Evolutionary conservation across 2,888 invertebrate species (phyloP), one percentile per base, ranked within the genome.

Genomic region (Chrysina gloriosa): DNA sequence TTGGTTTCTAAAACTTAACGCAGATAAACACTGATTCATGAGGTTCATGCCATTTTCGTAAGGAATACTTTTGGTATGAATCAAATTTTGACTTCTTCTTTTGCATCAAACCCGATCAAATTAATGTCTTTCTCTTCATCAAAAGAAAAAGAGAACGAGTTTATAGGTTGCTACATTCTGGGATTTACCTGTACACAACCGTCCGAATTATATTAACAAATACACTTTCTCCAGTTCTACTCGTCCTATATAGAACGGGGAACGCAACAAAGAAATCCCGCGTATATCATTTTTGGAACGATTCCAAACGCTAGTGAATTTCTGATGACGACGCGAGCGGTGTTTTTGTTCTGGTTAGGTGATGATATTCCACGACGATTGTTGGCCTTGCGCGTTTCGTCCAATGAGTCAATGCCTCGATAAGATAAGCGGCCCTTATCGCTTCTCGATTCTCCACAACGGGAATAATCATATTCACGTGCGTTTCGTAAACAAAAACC

Each of bases 331-430:
- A 39, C 16, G 16, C 25, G 14, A 25, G 58, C 58, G 58, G 58
- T 36, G 39, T 61, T 61, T 61, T 61, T 61, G 58, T 61, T 61
- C 58, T 61, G 58, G 58, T 61, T 61, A 61, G 58, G 58, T 61
- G 58, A 61, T 61, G 58, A 61, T 61, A n/a, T 61, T 61, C 58
- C 58, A 42, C 52, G 19, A 42, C 36, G 54, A 61, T 27, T 23
- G 25, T 11, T 27, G 42, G 58, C 42, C 42, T 61, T 14, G 58
- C 58, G 25, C 45, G 11, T 27, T 61, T 54, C 45, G 27, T 45
- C 58, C 58, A 39, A 61, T 61, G 58, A 61, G 58, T 61, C 58
- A 61, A 61, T 42, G 25, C 16, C 16, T 52, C 58, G 58, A 45
- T 61, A 61, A 61, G 58, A 61, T 61, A 61, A 61, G n/a, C 16